Evolutionary conservation across 2,888 invertebrate species (phyloP), one percentile per base, ranked within the genome.

Genomic region (Eueremaeus valkanovi): DNA sequence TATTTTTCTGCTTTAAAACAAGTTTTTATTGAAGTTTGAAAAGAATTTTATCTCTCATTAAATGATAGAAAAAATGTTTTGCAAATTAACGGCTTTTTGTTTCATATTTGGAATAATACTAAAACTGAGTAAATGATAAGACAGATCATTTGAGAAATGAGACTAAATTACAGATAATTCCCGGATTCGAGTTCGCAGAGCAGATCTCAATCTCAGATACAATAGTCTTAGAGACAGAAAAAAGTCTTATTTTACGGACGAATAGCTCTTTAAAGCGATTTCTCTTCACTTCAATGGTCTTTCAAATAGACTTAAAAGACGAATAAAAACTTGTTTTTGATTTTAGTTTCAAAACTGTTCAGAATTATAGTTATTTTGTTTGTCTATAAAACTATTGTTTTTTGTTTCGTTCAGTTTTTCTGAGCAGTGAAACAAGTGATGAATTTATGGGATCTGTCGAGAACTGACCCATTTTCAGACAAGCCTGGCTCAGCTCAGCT

Each of bases 321-420:
- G 58, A 2, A 55, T 3, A 31, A 58, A 58, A 58, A 58, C 58
- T 58, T 58, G 58, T 58, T 58, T 58, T 58, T 58, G 16, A 18
- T 58, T 31, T 58, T 31, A 58, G 29, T 58, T 29, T 58, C 18
- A 2, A 27, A 24, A 55, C 24, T 58, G 31, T 29, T 58, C 13
- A 55, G 18, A n/a, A 58, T 58, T 58, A 58, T 29, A 58, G 58
- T 58, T 11, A 58, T 58, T 58, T 58, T 58, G 58, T 58, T 58
- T 58, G 31, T 18, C 21, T 58, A 29, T 29, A 58, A 58, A 58
- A 18, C 58, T 31, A 58, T 58, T 58, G 58, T 31, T 58, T 58
- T 58, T 58, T 31, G 2, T 55, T 55, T 55, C 55, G 13, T 27
- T 55, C 9, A 27, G 3, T 55, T 27, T 55, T 55, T 55, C 3